phyloP scores from a whole-genome alignment of 2,797 vertebrate species.

The Vultur gryphus region DNA sequence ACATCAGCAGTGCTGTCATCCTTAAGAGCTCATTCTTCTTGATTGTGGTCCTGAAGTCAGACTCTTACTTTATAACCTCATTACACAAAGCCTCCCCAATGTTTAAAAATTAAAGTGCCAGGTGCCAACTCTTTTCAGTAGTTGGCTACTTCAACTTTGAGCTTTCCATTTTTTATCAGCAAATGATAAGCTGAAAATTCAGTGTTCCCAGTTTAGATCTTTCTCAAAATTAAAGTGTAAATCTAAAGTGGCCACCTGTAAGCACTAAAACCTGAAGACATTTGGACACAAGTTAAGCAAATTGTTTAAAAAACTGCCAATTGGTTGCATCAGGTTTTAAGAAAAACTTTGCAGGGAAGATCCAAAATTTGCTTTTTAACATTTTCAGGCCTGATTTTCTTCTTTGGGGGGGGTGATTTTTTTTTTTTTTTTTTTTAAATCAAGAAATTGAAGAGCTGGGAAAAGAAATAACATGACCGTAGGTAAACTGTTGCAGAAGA shows the following conservation, averaged over 20 bases:
- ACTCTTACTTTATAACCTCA: conserved; percentile 24
- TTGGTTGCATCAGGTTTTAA: background rate
- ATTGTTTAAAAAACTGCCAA: conserved; percentile 33
- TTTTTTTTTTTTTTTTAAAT: background rate
- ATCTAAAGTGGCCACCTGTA: conserved; percentile 63
- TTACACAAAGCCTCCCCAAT: background rate
- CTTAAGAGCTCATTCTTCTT: conserved; percentile 48
- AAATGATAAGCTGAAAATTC: conserved; percentile 51
- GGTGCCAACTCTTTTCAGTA: conserved; percentile 51
- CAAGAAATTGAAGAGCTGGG: background rate
- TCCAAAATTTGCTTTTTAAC: background rate
- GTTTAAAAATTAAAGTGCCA: conserved; percentile 66
- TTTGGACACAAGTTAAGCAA: conserved; percentile 48
- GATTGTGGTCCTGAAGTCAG: conserved; percentile 43
- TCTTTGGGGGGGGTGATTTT: rapidly evolving
- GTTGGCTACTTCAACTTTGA: conserved; percentile 60
- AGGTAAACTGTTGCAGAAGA: background rate
- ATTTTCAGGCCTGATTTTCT: background rate
- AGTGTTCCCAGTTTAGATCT: conserved; percentile 59
- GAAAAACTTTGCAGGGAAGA: background rate
- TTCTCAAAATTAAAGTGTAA: conserved; percentile 63
- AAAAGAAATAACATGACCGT: background rate
- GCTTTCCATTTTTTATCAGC: conserved; percentile 67
- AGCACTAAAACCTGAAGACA: conserved; percentile 66
- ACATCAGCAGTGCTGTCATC: conserved; percentile 8